These are phyloP conservation scores for Paralvinella palmiformis DNA, from an alignment of 1,140 invertebrate genomes.

Conservation along the genomic window DNA sequence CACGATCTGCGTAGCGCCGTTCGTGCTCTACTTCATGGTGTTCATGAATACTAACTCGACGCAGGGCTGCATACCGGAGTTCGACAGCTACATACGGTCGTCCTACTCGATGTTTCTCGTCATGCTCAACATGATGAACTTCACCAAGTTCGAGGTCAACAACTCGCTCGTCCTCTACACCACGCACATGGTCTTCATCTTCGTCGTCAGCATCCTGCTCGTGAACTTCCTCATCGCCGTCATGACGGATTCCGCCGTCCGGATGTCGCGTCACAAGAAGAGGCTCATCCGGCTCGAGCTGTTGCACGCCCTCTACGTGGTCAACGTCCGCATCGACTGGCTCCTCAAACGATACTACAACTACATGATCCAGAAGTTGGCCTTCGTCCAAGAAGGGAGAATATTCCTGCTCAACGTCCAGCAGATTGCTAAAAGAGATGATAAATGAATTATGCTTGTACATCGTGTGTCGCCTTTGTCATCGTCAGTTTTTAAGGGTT, in stretches of 20 bases:
- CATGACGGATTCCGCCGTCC: constrained; percentile 1
- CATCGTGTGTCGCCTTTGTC: background rate
- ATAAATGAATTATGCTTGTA: background rate
- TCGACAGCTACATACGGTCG: background rate
- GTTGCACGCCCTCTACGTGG: background rate
- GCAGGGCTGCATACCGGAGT: constrained; percentile 5
- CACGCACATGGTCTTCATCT: constrained; percentile 8
- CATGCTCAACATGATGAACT: constrained; percentile 10
- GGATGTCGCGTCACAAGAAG: background rate
- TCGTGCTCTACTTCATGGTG: background rate
- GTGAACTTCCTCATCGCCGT: constrained; percentile 12
- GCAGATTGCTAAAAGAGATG: background rate
- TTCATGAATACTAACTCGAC: background rate
- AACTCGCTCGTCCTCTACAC: background rate
- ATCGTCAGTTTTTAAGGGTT: background rate
- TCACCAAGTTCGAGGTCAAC: background rate
- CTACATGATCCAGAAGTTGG: background rate
- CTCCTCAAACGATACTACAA: background rate
- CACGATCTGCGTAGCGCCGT: background rate
- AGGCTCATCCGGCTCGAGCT: background rate
- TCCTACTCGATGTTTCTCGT: constrained; percentile 1
- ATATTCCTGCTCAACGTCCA: background rate
- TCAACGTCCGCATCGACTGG: background rate
- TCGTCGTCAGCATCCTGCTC: background rate
- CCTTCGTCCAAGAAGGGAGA: background rate